Conservation (phyloP, 2,797 vertebrate genomes). For the Molossus alvarezi region DNA sequence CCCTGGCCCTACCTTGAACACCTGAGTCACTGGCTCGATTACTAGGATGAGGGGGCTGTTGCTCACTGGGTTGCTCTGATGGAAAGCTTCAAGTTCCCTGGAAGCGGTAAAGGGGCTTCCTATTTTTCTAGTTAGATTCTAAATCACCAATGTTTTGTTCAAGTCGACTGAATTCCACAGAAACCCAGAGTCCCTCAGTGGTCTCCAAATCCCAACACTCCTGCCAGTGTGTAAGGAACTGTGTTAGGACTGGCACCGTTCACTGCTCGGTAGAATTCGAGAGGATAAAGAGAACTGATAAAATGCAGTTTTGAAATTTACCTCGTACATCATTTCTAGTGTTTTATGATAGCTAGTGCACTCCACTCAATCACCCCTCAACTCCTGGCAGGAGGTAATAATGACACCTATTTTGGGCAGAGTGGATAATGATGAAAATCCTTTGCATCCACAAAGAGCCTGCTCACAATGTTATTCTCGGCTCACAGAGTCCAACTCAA, state of each 20-base stretch:
- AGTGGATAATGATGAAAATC: slow-evolving; percentile 75
- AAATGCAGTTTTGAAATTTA: slow-evolving; percentile 29
- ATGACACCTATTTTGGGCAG: slow-evolving; percentile 72
- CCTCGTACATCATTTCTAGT: slow-evolving; percentile 77
- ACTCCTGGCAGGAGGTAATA: slow-evolving; percentile 73
- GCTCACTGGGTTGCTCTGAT: background rate
- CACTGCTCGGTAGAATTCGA: slow-evolving; percentile 50
- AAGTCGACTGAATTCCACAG: slow-evolving; percentile 22
- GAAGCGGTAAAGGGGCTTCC: background rate
- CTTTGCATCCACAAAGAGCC: slow-evolving; percentile 37
- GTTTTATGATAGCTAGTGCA: slow-evolving; percentile 52
- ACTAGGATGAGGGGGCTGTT: background rate
- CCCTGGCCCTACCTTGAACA: background rate
- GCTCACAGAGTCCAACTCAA: background rate
- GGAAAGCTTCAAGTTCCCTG: background rate
- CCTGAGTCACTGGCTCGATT: background rate
- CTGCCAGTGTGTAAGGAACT: background rate
- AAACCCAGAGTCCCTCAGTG: background rate
- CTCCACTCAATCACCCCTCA: slow-evolving; percentile 72
- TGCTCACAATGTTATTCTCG: background rate
- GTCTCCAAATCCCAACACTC: background rate
- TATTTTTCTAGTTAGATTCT: slow-evolving; percentile 38
- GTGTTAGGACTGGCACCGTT: background rate
- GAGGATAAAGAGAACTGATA: slow-evolving; percentile 65
- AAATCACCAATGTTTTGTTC: background rate